phyloP scores from a whole-genome alignment of 2,797 vertebrate species.

The Xerus rutilus region DNA sequence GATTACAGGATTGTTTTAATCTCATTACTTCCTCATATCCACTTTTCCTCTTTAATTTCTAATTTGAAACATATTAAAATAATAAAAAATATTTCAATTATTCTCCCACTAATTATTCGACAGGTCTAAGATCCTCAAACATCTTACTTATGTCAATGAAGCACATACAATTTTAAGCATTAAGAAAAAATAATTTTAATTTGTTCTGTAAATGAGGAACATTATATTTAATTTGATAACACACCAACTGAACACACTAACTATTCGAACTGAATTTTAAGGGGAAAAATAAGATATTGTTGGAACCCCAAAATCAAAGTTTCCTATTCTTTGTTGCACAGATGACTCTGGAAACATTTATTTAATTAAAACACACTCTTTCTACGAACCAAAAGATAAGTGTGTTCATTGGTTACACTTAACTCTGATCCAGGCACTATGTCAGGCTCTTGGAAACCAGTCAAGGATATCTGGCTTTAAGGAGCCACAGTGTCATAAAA shows the following conservation, averaged over 20 bases:
- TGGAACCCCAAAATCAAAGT: conserved; percentile 45
- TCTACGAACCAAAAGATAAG: neutral
- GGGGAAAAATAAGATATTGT: neutral
- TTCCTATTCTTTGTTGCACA: neutral
- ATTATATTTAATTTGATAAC: conserved; percentile 77
- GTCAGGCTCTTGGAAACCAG: neutral
- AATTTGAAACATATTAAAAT: conserved; percentile 82
- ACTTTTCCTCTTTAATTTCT: conserved; percentile 81
- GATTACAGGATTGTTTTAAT: conserved; percentile 81
- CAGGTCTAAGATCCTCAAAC: conserved; percentile 76
- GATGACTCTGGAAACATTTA: neutral
- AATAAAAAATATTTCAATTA: conserved; percentile 71
- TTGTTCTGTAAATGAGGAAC: conserved; percentile 75
- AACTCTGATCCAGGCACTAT: neutral
- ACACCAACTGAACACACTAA: neutral
- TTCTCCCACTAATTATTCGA: conserved; percentile 80
- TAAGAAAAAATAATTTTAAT: conserved; percentile 78
- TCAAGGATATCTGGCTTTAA: neutral
- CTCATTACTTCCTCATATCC: conserved; percentile 76
- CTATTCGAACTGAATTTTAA: conserved; percentile 62
- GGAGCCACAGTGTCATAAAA: neutral
- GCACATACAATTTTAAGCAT: conserved; percentile 71
- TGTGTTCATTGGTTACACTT: neutral
- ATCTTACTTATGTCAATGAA: conserved; percentile 78
- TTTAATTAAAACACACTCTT: conserved; percentile 8